Percentiles rank a stretch among this genome's conserved stretches.
Conservation (phyloP, 2,888 invertebrate genomes). For the Proisotoma minuta region DNA sequence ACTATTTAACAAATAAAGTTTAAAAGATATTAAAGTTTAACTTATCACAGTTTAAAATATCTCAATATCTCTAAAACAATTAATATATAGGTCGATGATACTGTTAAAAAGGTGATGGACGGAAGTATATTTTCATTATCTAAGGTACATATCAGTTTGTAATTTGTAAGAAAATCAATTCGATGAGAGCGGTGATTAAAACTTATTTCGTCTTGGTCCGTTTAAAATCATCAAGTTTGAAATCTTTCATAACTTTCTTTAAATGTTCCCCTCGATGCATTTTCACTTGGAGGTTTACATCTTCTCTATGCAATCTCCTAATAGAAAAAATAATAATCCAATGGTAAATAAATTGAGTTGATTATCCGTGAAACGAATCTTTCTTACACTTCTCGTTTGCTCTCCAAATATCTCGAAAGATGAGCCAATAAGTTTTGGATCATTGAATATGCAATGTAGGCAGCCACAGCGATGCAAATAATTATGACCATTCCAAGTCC, state of each 20-base stretch:
- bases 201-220: conserved; percentile 1
- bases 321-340: not conserved
- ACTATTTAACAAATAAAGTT: no score
- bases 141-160: not conserved
- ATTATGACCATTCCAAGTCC: not conserved
- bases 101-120: not conserved
- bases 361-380: not conserved
- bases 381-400: conserved; percentile 17
- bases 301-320: conserved; percentile 12
- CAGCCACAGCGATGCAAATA: not conserved
- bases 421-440: no score
- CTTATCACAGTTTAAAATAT: not conserved
- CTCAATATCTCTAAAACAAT: no score
- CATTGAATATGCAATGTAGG: conserved; percentile 10
- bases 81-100: no score
- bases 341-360: not conserved
- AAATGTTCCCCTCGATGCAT: conserved; percentile 15
- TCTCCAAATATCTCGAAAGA: conserved; percentile 9
- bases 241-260: conserved; percentile 14
- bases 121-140: not conserved
- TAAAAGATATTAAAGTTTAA: not conserved
- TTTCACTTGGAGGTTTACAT: conserved; percentile 4
- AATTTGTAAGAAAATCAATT: not conserved
- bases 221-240: conserved; percentile 12
- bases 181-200: no score